These are phyloP conservation scores for Genyomyrus donnyi DNA, from an alignment of 2,113 vertebrate genomes.

Conservation along the genomic window DNA sequence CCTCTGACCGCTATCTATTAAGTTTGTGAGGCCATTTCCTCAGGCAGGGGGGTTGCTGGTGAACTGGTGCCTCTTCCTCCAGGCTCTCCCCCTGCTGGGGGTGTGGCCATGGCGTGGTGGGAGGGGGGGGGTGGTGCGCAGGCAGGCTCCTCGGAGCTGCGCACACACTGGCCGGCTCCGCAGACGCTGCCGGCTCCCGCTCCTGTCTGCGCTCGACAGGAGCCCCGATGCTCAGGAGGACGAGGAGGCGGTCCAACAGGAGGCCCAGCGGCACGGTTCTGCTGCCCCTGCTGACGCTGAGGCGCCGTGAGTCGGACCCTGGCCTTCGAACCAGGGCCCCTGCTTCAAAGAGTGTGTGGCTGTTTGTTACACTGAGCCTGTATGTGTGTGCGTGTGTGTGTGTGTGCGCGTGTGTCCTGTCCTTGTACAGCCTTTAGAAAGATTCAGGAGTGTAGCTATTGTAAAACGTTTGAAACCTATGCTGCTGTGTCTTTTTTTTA, in stretches of 20 bases:
- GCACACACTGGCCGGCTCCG: background rate
- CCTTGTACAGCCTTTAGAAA: background rate
- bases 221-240: background rate
- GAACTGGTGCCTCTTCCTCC: background rate
- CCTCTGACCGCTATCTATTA: background rate
- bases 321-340: background rate
- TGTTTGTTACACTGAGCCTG: background rate
- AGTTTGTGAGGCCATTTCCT: background rate
- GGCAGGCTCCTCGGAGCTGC: background rate
- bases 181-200: background rate
- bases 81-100: slow-evolving; percentile 10
- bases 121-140: too few relatives aligned
- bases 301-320: background rate
- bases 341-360: background rate
- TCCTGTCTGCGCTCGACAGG: background rate
- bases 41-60: background rate
- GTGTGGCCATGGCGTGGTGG: background rate
- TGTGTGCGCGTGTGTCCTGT: background rate
- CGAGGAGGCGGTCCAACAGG: background rate
- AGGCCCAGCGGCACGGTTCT: background rate
- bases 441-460: background rate
- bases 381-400: background rate
- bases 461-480: background rate
- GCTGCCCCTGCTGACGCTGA: slow-evolving; percentile 3
- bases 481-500: background rate